phyloP scores from a whole-genome alignment of 2,113 vertebrate species.

The Dendropsophus ebraccatus region DNA sequence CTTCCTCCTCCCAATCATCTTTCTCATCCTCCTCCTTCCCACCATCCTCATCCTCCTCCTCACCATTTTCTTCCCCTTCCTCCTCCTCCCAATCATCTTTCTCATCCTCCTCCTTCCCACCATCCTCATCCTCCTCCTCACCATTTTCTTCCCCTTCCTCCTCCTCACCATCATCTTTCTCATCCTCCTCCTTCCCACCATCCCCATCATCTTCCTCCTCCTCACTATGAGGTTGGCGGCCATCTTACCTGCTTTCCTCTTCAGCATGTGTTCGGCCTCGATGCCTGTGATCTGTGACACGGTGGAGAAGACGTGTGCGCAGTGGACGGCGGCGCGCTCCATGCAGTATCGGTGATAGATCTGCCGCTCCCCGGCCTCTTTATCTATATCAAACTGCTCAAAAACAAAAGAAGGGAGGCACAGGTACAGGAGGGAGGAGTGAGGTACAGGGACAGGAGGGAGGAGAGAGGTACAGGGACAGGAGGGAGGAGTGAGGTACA shows the following conservation, averaged over 20 bases:
- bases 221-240: too few relatives aligned
- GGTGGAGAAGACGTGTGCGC: constrained; percentile 92
- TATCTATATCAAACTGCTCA: constrained; percentile 89
- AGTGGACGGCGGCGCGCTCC: constrained; percentile 90
- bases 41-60: background rate
- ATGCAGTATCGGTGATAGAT: constrained; percentile 97
- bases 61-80: too few relatives aligned
- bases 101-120: too few relatives aligned
- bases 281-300: constrained; percentile 96
- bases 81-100: too few relatives aligned
- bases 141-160: too few relatives aligned
- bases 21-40: background rate
- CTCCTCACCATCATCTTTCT: too few relatives aligned
- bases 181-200: too few relatives aligned
- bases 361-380: constrained; percentile 93
- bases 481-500: background rate
- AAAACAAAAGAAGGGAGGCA: too few relatives aligned
- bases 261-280: constrained; percentile 93
- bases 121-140: too few relatives aligned
- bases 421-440: too few relatives aligned
- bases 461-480: background rate
- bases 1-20: background rate
- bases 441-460: too few relatives aligned
- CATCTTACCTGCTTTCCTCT: constrained; percentile 83
- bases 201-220: too few relatives aligned